phyloP scores from a whole-genome alignment of 1,140 invertebrate genomes.

The Phymastichus coffea region DNA sequence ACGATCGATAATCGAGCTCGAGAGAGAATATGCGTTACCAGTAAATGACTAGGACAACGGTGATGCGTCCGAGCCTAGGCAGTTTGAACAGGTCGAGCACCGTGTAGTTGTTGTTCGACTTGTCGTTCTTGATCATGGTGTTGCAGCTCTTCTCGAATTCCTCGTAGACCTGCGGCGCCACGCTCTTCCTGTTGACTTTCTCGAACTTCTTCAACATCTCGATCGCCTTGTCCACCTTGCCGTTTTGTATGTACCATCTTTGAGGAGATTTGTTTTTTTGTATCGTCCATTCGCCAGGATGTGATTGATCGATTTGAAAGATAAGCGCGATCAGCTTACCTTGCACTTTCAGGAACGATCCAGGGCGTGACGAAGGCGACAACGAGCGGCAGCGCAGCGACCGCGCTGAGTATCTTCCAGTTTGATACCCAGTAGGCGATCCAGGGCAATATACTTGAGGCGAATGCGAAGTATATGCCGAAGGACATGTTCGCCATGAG shows the following conservation, averaged over 20 bases:
- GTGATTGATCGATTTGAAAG: not conserved
- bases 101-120: conserved; percentile 68
- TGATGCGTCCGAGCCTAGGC: conserved; percentile 70
- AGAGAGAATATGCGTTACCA: too few species aligned
- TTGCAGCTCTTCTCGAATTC: conserved; percentile 71
- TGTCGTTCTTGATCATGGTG: conserved; percentile 67
- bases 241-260: conserved; percentile 79
- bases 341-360: conserved; percentile 80
- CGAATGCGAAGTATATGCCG: conserved; percentile 82
- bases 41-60: conserved; percentile 72
- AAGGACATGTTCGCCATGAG: conserved; percentile 88
- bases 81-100: conserved; percentile 77
- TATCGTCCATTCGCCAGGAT: not conserved
- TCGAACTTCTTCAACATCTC: conserved; percentile 79
- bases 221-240: conserved; percentile 74
- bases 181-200: conserved; percentile 71
- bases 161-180: conserved; percentile 70
- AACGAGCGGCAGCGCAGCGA: conserved; percentile 72
- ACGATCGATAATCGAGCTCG: too few species aligned
- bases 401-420: conserved; percentile 74
- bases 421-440: conserved; percentile 74
- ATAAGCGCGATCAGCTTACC: too few species aligned
- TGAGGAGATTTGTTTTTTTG: too few species aligned
- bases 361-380: conserved; percentile 70
- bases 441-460: conserved; percentile 76